A percentile compares a stretch with the other conserved stretches of the same genome.
phyloP scores from a whole-genome alignment of 2,888 invertebrate genomes.

The Dynastes tityus region DNA sequence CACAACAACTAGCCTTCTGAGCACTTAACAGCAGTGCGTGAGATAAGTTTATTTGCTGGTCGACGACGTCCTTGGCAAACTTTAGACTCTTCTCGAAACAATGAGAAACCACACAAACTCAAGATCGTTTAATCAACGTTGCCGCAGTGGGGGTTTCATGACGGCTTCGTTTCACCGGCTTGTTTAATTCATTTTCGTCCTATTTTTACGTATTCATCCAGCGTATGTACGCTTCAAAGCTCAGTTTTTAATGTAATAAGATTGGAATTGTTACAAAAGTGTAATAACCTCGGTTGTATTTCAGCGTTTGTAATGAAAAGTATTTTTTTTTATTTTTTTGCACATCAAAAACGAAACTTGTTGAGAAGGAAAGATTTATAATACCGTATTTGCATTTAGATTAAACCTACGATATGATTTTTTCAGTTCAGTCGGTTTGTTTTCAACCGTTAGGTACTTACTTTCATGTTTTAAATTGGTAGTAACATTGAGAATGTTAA shows the following conservation, averaged over 20 bases:
- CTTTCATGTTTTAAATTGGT: not conserved
- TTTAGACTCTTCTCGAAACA: not conserved
- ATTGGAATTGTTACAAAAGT: not conserved
- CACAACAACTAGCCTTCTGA: not conserved
- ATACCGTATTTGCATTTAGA: slow-evolving; percentile 3
- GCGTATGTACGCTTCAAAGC: not conserved
- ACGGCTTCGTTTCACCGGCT: not conserved
- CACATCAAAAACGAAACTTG: not conserved
- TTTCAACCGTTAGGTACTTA: no score
- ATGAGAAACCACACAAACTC: slow-evolving; percentile 23
- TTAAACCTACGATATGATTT: not conserved
- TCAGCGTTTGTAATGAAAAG: not conserved
- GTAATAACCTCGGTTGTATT: not conserved
- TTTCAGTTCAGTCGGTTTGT: not conserved
- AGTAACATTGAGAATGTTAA: no score
- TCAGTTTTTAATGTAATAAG: slow-evolving; percentile 5
- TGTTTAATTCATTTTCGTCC: slow-evolving; percentile 8
- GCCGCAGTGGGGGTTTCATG: no score
- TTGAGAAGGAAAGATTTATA: not conserved
- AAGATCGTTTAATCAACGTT: slow-evolving; percentile 32
- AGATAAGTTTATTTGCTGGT: not conserved
- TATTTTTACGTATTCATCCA: not conserved
- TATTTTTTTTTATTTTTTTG: not conserved
- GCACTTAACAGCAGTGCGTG: not conserved
- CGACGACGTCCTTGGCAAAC: not conserved